A percentile compares a stretch with the other conserved stretches of the same genome.
These are phyloP conservation scores for Allophyes oxyacanthae DNA, from an alignment of 2,888 invertebrate genomes.

Conservation along the genomic window DNA sequence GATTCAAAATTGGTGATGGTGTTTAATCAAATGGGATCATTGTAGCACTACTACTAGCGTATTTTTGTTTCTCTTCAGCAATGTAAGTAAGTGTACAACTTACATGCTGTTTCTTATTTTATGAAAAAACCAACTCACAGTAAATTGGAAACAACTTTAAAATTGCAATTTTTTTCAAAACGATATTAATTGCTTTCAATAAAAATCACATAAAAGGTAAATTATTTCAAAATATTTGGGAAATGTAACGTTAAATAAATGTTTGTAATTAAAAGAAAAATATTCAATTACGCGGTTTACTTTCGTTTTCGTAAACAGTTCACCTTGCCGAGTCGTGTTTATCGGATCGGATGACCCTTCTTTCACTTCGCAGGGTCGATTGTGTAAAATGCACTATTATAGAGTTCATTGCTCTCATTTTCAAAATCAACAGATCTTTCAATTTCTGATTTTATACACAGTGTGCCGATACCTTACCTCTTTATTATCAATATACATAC, in stretches of 20 bases:
- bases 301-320: slow-evolving; percentile 30
- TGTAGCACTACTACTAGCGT: too few relatives aligned
- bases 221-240: slow-evolving; percentile 19
- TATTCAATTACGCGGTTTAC: slow-evolving; percentile 10
- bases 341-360: slow-evolving; percentile 21
- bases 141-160: background rate
- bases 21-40: too few relatives aligned
- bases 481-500: too few relatives aligned
- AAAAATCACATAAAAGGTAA: background rate
- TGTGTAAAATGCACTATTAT: slow-evolving; percentile 17
- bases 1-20: too few relatives aligned
- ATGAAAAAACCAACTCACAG: too few relatives aligned
- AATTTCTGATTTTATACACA: background rate
- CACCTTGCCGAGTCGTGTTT: slow-evolving; percentile 21
- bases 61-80: too few relatives aligned
- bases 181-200: background rate
- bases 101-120: too few relatives aligned
- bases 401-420: background rate
- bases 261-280: slow-evolving; percentile 11
- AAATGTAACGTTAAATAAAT: slow-evolving; percentile 13
- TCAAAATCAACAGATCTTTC: background rate
- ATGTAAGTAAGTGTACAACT: too few relatives aligned
- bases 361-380: slow-evolving; percentile 36
- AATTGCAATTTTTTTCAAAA: background rate
- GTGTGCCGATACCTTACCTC: too few relatives aligned